A percentile compares a stretch with the other conserved stretches of the same genome.
Evolutionary conservation across 2,113 vertebrate species (phyloP).

Genomic region (Hippocampus guttulatus): DNA sequence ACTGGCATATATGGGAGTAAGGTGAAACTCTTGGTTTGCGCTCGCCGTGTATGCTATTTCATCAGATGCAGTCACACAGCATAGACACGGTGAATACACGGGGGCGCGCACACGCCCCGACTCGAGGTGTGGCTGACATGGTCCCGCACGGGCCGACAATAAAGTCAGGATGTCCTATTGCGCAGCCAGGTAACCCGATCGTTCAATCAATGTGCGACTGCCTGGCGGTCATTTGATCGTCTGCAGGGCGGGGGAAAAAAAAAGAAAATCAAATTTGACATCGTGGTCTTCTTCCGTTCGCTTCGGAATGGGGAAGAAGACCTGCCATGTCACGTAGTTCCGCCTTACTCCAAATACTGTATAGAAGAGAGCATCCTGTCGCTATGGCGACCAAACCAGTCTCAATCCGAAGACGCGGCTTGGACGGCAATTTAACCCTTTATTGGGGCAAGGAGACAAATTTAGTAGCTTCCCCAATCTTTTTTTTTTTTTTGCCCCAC

Average conservation of each 20-base stretch:
- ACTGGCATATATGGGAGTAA: constrained; percentile 61
- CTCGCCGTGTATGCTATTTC: constrained; percentile 12
- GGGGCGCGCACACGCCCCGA: constrained; percentile 11
- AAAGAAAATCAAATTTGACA: constrained; percentile 46
- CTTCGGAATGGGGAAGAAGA: constrained; percentile 60
- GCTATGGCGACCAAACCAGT: not conserved
- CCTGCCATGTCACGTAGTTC: constrained; percentile 79
- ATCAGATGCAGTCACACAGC: constrained; percentile 31
- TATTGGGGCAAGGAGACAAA: not conserved
- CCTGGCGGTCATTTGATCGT: constrained; percentile 57
- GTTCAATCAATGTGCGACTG: constrained; percentile 52
- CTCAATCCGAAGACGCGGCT: not conserved
- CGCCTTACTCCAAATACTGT: constrained; percentile 70
- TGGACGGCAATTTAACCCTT: not conserved
- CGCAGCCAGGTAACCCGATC: constrained; percentile 42
- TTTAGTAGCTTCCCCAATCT: no score
- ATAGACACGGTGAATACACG: constrained; percentile 38
- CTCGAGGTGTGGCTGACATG: constrained; percentile 52
- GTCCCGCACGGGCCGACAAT: constrained; percentile 37
- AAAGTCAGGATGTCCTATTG: constrained; percentile 34
- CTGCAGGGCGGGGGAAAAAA: constrained; percentile 4
- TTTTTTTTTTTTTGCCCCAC: no score
- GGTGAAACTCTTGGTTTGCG: constrained; percentile 58
- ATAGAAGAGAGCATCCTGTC: constrained; percentile 76
- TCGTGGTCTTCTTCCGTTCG: constrained; percentile 70